Evolutionary conservation across 2,113 vertebrate species (phyloP), one percentile per base, ranked within the genome.

Genomic region (Carassius auratus): DNA sequence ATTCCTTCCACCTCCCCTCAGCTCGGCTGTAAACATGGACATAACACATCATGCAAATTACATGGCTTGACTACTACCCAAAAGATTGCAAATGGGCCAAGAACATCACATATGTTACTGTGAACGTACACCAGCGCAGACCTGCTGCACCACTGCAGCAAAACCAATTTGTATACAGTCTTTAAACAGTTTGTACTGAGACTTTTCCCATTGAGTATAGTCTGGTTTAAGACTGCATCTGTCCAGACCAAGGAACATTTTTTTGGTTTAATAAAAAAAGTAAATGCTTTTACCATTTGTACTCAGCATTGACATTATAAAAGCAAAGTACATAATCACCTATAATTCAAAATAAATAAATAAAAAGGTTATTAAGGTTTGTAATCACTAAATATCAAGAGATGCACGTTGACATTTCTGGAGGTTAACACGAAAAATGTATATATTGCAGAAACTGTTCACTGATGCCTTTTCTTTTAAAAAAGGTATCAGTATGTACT

Each of bases 11-110:
- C 79, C 62, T 48, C 79, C 62, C 79, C 42, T 68, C 79, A 45
- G 79, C 79, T 66, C 79, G 2, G 59, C 52, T 81, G 79, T 81
- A 81, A 81, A 81, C 79, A 81, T 48, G 79, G 62, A 81, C 79
- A 66, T 45, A 82, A 69, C 64, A 82, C 80, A 82, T 69, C 80
- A 82, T 82, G 62, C 59, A 81, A 64, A 64, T 75, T 42, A 74
- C 38, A 23, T 74, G 48, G 57, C n/a, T 76, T 26, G 21, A 77
- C 10, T 26, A 52, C 50, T 14, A 23, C 62, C 36, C 61, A 68
- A 75, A 69, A 71, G 48, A 85, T 36, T 17, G 57, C 66, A 21
- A 79, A 77, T 36, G 76, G 59, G 50, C 75, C 48, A 78, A 59
- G 26, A 77, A 69, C 61, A 79, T 69, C 64, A 82, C 80, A 82